Evolutionary conservation across 2,113 vertebrate species (phyloP).

Genomic region (Chaetops frenatus): DNA sequence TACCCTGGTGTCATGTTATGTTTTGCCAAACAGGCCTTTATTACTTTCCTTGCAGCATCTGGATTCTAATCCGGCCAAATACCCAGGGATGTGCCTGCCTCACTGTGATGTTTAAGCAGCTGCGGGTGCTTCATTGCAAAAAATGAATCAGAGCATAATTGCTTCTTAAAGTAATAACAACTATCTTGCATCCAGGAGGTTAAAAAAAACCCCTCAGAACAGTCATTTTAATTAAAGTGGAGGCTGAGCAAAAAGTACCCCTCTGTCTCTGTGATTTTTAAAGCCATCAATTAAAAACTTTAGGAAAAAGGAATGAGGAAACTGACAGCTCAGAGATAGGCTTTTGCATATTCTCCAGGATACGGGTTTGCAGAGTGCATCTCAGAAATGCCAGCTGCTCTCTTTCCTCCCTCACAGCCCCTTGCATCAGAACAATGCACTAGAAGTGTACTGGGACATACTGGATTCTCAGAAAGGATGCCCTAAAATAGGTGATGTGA

Average conservation of each 20-base stretch:
- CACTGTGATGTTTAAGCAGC: not conserved
- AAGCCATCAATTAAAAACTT: not conserved
- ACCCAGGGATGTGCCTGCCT: not conserved
- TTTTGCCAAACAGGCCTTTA: not conserved
- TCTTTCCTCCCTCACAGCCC: not conserved
- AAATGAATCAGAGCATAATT: not conserved
- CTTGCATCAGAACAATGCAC: not conserved
- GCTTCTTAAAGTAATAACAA: not conserved
- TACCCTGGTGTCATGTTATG: accelerated
- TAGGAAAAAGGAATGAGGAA: not conserved
- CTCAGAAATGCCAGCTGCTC: not conserved
- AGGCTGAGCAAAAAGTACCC: not conserved
- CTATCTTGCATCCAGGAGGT: not conserved
- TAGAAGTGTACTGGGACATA: not conserved
- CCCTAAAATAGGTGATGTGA: not conserved
- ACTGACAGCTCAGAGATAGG: not conserved
- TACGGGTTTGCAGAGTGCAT: accelerated
- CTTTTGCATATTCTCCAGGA: not conserved
- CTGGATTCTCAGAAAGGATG: not conserved
- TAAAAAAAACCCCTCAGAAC: not conserved
- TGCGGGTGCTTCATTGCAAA: not conserved
- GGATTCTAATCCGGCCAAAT: not conserved
- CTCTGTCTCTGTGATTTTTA: not conserved
- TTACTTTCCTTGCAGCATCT: not conserved
- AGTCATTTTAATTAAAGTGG: not conserved